phyloP scores from a whole-genome alignment of 2,888 invertebrate genomes.

The Caenorhabditis sulstoni region DNA sequence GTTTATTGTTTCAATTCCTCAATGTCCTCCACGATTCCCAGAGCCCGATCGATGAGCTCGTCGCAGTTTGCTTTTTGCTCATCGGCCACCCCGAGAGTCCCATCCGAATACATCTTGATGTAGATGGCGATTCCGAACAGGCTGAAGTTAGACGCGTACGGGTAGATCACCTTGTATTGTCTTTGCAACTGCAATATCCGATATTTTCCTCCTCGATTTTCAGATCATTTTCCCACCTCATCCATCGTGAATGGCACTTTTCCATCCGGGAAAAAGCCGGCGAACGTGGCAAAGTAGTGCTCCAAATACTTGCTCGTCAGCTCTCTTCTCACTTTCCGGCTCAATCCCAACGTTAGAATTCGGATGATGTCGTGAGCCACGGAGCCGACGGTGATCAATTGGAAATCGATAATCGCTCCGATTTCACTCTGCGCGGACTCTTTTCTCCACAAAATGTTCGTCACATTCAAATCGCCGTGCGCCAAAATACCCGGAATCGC shows the following conservation, averaged over 20 bases:
- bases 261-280: conserved; percentile 9
- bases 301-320: conserved; percentile 4
- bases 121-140: conserved; percentile 45
- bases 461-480: conserved; percentile 43
- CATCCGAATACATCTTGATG: conserved; percentile 45
- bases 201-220: not conserved
- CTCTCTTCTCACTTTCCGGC: not conserved
- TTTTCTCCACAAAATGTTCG: conserved; percentile 47
- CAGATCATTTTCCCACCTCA: conserved; percentile 5
- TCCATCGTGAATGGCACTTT: conserved; percentile 19
- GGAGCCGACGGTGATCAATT: conserved; percentile 33
- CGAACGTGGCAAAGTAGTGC: conserved; percentile 14
- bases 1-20: conserved; percentile 16
- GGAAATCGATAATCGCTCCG: conserved; percentile 50
- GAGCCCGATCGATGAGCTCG: conserved; percentile 28
- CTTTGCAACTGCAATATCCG: not conserved
- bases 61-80: not conserved
- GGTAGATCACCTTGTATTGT: conserved; percentile 21
- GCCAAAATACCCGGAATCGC: conserved; percentile 30
- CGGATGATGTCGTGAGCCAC: conserved; percentile 38
- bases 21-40: conserved; percentile 51
- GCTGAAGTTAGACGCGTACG: conserved; percentile 39
- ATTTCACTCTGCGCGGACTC: conserved; percentile 9
- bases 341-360: conserved; percentile 32
- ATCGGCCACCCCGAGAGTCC: conserved; percentile 25